Conservation (phyloP, 2,888 invertebrate species). For the Rotaria socialis region DNA sequence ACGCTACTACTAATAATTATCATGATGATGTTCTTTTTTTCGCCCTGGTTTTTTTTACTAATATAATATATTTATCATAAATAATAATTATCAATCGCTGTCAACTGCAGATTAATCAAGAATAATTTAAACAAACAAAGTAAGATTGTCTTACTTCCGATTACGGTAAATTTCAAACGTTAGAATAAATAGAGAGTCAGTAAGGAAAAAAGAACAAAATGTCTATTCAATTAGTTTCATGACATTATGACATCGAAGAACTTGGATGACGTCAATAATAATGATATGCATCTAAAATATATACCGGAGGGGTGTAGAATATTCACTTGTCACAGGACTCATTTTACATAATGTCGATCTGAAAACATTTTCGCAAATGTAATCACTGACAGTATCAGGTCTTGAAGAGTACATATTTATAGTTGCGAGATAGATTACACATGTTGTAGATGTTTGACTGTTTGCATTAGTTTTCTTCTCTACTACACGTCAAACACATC, state of each 20-base stretch:
- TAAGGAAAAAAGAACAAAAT: neutral
- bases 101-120: neutral
- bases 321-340: neutral
- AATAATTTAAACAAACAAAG: neutral
- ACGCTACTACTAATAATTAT: neutral
- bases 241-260: neutral
- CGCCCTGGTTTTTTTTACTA: no score
- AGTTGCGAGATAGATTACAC: neutral
- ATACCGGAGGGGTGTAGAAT: neutral
- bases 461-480: neutral
- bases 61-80: no score
- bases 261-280: neutral
- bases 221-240: neutral
- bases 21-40: no score
- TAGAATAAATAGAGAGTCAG: neutral
- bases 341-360: neutral
- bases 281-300: neutral
- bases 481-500: neutral
- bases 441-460: conserved; percentile 1
- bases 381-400: neutral
- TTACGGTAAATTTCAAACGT: neutral
- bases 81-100: no score
- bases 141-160: neutral
- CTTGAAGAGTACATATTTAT: neutral
- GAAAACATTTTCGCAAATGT: neutral